Evolutionary conservation across 2,888 invertebrate genomes (phyloP).

Genomic region (Pyrocoelia pectoralis): DNA sequence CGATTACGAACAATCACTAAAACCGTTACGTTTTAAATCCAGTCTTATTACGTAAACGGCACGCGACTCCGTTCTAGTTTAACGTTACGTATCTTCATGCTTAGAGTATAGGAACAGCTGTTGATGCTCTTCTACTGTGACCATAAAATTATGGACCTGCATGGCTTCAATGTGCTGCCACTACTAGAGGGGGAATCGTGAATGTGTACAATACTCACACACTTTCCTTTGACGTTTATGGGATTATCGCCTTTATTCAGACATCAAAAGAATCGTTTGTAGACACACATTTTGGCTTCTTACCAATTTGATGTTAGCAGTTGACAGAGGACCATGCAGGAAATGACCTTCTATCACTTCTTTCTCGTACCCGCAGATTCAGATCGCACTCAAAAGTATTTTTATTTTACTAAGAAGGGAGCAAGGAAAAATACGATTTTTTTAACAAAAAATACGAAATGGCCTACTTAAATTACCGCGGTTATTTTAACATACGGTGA

Average conservation of each 20-base stretch:
- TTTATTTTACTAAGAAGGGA: neutral
- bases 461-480: neutral
- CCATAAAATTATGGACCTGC: constrained; percentile 11
- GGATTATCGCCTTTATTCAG: constrained; percentile 16
- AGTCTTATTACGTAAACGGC: constrained; percentile 6
- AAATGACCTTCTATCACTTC: neutral
- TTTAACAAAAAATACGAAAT: constrained; percentile 1
- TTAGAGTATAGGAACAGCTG: constrained; percentile 23
- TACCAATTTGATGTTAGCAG: constrained; percentile 19
- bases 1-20: neutral
- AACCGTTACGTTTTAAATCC: constrained; percentile 3
- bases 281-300: constrained; percentile 14
- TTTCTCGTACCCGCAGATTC: no score
- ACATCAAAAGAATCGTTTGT: constrained; percentile 1
- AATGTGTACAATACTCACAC: constrained; percentile 17
- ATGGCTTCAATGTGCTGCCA: constrained; percentile 10
- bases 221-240: constrained; percentile 19
- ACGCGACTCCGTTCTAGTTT: constrained; percentile 16
- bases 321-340: constrained; percentile 16
- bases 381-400: neutral
- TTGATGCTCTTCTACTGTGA: constrained; percentile 25
- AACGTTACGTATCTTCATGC: neutral
- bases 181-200: constrained; percentile 25
- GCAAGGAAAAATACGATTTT: neutral
- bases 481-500: neutral